These are phyloP conservation scores for Emydocephalus ijimae DNA, from an alignment of 2,113 vertebrate species.

Conservation along the genomic window DNA sequence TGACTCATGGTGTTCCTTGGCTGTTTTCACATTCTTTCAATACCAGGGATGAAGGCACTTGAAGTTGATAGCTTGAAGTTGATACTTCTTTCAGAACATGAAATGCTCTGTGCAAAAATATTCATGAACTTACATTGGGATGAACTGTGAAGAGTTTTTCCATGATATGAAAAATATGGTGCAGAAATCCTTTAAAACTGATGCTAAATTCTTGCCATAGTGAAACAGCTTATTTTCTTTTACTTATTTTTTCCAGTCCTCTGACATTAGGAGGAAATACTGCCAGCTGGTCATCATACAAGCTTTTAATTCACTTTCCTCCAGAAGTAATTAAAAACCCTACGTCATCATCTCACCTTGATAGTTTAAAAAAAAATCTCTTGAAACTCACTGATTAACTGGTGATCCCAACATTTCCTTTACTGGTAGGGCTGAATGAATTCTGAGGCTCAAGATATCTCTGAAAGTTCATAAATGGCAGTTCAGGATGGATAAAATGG, in stretches of 20 bases:
- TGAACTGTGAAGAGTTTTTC: background rate
- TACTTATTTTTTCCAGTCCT: background rate
- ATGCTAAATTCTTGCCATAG: background rate
- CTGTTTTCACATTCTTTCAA: background rate
- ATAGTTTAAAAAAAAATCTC: background rate
- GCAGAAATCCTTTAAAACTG: background rate
- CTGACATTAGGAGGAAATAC: background rate
- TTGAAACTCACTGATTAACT: background rate
- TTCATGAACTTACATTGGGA: background rate
- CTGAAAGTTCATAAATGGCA: background rate
- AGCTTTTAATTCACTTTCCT: background rate
- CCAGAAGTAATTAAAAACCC: background rate
- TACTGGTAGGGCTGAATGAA: background rate
- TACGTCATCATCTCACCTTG: background rate
- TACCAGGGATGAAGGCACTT: background rate
- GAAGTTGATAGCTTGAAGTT: background rate
- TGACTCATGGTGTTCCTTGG: background rate
- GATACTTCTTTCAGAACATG: background rate
- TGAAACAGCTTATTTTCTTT: background rate
- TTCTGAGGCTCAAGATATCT: background rate
- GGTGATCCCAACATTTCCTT: background rate
- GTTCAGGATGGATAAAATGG: constrained; percentile 4
- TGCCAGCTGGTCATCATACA: background rate
- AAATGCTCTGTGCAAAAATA: background rate
- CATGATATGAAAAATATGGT: background rate